Percentiles rank a stretch among this genome's conserved stretches.
Evolutionary conservation across 2,797 vertebrate species (phyloP).

Genomic region (Rallus crepitans): DNA sequence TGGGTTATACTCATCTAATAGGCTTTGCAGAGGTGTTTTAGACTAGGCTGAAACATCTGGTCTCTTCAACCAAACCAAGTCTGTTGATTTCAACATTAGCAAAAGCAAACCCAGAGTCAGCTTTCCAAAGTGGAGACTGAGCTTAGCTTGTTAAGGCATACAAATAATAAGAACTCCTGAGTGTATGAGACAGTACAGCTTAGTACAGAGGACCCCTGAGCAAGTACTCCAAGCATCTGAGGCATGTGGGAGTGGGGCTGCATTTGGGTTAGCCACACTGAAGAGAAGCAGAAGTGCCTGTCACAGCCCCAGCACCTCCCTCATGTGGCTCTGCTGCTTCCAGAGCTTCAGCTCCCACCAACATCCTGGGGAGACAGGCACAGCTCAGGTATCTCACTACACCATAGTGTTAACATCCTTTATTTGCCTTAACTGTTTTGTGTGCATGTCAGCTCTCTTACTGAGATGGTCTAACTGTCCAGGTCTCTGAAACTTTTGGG

Average conservation of each 20-base stretch:
- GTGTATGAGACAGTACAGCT: not conserved
- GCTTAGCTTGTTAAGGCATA: not conserved
- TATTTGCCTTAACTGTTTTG: not conserved
- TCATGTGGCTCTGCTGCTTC: not conserved
- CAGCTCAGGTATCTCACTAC: not conserved
- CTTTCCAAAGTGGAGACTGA: not conserved
- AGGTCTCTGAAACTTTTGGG: not conserved
- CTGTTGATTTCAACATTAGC: not conserved
- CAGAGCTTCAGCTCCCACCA: not conserved
- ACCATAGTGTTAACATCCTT: accelerated
- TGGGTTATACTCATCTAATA: not conserved
- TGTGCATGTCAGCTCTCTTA: not conserved
- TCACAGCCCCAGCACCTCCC: not conserved
- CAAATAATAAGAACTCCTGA: not conserved
- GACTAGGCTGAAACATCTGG: not conserved
- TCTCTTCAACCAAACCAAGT: not conserved
- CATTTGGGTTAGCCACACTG: not conserved
- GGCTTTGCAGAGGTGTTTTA: not conserved
- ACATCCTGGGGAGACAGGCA: accelerated
- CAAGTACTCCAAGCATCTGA: not conserved
- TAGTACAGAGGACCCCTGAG: not conserved
- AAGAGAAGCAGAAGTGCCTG: not conserved
- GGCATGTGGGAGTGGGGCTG: not conserved
- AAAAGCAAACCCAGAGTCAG: not conserved
- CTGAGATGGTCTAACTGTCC: not conserved